A percentile compares a stretch with the other conserved stretches of the same genome.
Evolutionary conservation across 1,140 invertebrate species (phyloP).

Genomic region (Papilio machaon): DNA sequence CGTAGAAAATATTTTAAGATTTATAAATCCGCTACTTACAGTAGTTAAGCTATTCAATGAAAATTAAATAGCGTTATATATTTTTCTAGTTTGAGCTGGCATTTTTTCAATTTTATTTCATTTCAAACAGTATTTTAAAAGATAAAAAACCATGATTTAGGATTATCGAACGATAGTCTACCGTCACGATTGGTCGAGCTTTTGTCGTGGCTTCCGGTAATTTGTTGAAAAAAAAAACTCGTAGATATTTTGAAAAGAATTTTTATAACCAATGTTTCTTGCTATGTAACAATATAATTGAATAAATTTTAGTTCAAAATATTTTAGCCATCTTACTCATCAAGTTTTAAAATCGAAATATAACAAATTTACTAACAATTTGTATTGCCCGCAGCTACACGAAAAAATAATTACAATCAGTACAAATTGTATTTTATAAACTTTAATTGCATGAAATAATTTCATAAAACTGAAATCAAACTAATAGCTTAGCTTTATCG

Average conservation of each 20-base stretch:
- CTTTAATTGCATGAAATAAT: background rate
- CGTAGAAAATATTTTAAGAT: background rate
- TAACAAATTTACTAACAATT: too few species aligned
- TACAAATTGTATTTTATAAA: background rate
- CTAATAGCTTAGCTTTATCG: background rate
- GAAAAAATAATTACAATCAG: background rate
- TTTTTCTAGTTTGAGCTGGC: background rate
- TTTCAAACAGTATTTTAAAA: slow-evolving; percentile 33
- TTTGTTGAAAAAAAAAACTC: slow-evolving; percentile 15
- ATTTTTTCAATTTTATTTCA: background rate
- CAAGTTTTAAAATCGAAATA: too few species aligned
- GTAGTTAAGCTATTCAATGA: background rate
- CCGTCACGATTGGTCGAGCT: slow-evolving; percentile 67
- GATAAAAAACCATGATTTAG: slow-evolving; percentile 48
- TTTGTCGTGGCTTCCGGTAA: slow-evolving; percentile 70
- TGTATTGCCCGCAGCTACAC: too few species aligned
- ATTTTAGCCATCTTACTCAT: background rate
- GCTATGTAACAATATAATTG: background rate
- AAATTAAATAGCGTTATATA: background rate
- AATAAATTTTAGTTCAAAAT: background rate
- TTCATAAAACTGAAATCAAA: slow-evolving; percentile 26
- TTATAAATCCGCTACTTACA: background rate
- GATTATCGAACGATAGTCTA: slow-evolving; percentile 55
- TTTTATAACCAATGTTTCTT: slow-evolving; percentile 1
- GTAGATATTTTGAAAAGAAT: background rate